phyloP scores from a whole-genome alignment of 35 echinoderm and acorn worm genomes.

The Apostichopus parvimensis region DNA sequence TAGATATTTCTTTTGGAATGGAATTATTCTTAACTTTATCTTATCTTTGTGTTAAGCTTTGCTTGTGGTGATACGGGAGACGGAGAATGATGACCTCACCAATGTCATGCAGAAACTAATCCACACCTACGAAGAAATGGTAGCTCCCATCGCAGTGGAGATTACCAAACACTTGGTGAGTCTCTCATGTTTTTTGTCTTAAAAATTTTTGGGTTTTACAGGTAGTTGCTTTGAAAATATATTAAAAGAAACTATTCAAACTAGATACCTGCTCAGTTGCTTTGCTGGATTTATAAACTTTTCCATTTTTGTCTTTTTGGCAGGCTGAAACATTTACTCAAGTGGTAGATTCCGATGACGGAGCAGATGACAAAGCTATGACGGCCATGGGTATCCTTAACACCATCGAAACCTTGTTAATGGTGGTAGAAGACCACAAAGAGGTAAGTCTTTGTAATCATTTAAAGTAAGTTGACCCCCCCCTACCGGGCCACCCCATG shows the following conservation, averaged over 20 bases:
- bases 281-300: too few species aligned
- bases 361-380: conserved; percentile 87
- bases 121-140: conserved; percentile 80
- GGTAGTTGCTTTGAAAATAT: neutral
- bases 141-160: conserved; percentile 92
- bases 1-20: too few species aligned
- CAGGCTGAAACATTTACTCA: conserved; percentile 92
- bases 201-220: too few species aligned
- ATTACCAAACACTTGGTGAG: conserved; percentile 97
- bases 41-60: conserved; percentile 58
- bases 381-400: conserved; percentile 98
- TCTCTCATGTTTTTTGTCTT: neutral
- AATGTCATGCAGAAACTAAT: conserved; percentile 99
- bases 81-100: conserved; percentile 97
- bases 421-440: conserved; percentile 96
- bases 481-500: too few species aligned
- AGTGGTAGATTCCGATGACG: conserved; percentile 89
- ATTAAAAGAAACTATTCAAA: neutral
- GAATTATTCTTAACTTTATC: too few species aligned
- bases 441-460: conserved; percentile 57
- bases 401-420: conserved; percentile 92
- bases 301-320: neutral
- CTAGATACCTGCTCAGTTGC: too few species aligned
- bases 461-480: too few species aligned
- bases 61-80: conserved; percentile 93